These are phyloP conservation scores for Anguilla japonica DNA, from an alignment of 2,113 vertebrate species.

Conservation along the genomic window DNA sequence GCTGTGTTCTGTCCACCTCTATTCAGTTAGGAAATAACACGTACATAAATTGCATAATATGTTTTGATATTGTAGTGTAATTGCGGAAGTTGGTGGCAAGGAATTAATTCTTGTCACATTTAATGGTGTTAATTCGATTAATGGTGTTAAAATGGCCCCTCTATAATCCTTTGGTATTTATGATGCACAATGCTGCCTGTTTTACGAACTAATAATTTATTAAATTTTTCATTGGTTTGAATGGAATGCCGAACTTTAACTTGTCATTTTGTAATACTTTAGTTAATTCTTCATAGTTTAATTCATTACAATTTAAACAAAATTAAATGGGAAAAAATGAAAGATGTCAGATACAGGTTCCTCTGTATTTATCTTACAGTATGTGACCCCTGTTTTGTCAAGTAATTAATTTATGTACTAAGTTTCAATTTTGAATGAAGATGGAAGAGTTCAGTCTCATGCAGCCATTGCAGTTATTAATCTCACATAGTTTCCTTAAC, in stretches of 20 bases:
- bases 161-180: neutral
- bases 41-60: neutral
- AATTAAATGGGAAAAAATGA: neutral
- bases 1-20: neutral
- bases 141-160: neutral
- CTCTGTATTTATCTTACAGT: too few relatives aligned
- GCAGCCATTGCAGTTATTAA: too few relatives aligned
- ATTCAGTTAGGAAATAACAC: too few relatives aligned
- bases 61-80: neutral
- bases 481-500: too few relatives aligned
- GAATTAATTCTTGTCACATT: neutral
- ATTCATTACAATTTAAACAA: neutral
- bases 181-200: neutral
- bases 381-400: too few relatives aligned
- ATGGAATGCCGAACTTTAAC: too few relatives aligned
- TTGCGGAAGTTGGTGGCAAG: neutral
- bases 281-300: neutral
- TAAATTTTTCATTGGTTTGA: too few relatives aligned
- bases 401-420: too few relatives aligned
- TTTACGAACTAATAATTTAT: neutral
- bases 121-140: neutral
- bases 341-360: too few relatives aligned
- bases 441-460: too few relatives aligned
- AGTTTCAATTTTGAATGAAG: too few relatives aligned
- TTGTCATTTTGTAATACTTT: too few relatives aligned